Evolutionary conservation across 2,113 vertebrate genomes (phyloP).

Genomic region (Myanophis thanlyinensis): DNA sequence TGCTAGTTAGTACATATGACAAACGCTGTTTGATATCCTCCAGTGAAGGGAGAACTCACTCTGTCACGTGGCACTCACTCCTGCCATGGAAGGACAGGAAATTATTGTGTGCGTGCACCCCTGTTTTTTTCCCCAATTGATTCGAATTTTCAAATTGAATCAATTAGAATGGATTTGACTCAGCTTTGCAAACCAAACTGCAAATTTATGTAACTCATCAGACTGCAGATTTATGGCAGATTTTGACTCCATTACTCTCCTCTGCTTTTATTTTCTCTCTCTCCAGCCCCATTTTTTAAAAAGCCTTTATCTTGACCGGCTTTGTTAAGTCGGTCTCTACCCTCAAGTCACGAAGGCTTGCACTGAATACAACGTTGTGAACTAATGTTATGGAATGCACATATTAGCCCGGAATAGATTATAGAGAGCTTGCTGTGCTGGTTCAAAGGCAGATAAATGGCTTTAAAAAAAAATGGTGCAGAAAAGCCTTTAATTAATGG

Average conservation of each 20-base stretch:
- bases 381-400: background rate
- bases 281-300: background rate
- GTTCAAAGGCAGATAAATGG: background rate
- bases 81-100: background rate
- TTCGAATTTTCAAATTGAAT: background rate
- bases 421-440: background rate
- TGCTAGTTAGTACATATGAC: background rate
- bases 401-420: background rate
- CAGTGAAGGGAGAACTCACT: background rate
- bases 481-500: background rate
- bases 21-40: background rate
- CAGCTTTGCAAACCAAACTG: background rate
- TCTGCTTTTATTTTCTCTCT: background rate
- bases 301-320: background rate
- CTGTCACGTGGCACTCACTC: background rate
- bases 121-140: background rate
- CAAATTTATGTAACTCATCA: background rate
- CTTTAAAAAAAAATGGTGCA: background rate
- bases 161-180: background rate
- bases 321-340: background rate
- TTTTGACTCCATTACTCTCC: background rate
- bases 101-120: background rate
- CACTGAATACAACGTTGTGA: background rate
- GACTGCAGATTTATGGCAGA: background rate
- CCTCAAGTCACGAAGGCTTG: background rate